Evolutionary conservation across 1,140 invertebrate genomes (phyloP).

Genomic region (Gryon sp.): DNA sequence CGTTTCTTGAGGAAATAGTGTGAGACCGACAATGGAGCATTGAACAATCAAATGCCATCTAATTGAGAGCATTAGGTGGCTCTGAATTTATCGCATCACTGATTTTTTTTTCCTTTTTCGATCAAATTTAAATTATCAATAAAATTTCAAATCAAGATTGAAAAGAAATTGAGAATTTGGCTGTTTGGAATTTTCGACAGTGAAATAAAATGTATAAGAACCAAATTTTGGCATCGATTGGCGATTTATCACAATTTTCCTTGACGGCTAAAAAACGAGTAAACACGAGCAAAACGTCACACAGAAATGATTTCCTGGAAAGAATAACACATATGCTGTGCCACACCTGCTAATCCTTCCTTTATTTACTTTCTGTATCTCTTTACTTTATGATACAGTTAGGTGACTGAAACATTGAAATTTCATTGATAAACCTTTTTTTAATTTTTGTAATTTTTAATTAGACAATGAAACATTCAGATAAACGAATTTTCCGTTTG

Average conservation of each 20-base stretch:
- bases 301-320: conserved; percentile 42
- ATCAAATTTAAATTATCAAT: too few relatives aligned
- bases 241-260: conserved; percentile 35
- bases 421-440: conserved; percentile 1
- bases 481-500: too few relatives aligned
- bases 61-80: conserved; percentile 9
- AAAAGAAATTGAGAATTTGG: too few relatives aligned
- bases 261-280: conserved; percentile 10
- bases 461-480: too few relatives aligned
- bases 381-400: too few relatives aligned
- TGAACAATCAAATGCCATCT: conserved; percentile 20
- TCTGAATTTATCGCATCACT: not conserved
- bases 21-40: not conserved
- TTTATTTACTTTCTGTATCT: conserved; percentile 45
- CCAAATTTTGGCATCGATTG: conserved; percentile 10
- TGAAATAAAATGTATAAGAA: too few relatives aligned
- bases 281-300: conserved; percentile 14
- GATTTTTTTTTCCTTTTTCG: too few relatives aligned
- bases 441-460: too few relatives aligned
- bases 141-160: too few relatives aligned
- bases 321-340: conserved; percentile 12
- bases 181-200: too few relatives aligned
- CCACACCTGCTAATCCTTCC: conserved; percentile 53
- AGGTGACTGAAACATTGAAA: not conserved
- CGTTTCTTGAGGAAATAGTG: conserved; percentile 11